A percentile compares a stretch with the other conserved stretches of the same genome.
Conservation (phyloP, 2,888 invertebrate species). For the Teleogryllus oceanicus region DNA sequence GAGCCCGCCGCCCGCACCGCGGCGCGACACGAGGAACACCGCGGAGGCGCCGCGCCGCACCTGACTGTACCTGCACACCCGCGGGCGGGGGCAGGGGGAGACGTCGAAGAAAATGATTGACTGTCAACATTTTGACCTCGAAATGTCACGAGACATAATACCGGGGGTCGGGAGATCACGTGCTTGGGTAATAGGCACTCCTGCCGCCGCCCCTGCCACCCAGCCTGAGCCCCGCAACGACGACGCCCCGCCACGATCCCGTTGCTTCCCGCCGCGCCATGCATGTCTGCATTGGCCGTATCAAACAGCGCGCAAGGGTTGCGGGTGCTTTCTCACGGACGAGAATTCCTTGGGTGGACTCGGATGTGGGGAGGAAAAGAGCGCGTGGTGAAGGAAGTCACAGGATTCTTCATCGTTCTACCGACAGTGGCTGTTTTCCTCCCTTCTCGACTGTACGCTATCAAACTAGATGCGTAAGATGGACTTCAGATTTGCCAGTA, state of each 20-base stretch:
- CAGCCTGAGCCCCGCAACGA: neutral
- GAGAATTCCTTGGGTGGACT: too few relatives aligned
- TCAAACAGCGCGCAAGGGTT: too few relatives aligned
- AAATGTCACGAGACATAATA: conserved; percentile 30
- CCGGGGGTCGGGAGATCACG: conserved; percentile 27
- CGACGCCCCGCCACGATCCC: neutral
- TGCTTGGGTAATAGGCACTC: conserved; percentile 31
- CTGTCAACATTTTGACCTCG: conserved; percentile 33
- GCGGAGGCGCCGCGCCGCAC: neutral
- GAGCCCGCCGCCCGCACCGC: too few relatives aligned
- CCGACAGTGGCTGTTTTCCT: too few relatives aligned
- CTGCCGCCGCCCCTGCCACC: conserved; percentile 23
- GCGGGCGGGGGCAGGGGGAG: conserved; percentile 2
- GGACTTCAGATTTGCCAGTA: too few relatives aligned
- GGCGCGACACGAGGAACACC: too few relatives aligned
- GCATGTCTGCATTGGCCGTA: neutral
- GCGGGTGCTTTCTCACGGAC: too few relatives aligned
- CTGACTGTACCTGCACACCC: conserved; percentile 18
- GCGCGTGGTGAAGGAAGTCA: too few relatives aligned
- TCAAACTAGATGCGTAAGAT: too few relatives aligned
- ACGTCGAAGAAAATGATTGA: conserved; percentile 30
- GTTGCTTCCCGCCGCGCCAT: neutral
- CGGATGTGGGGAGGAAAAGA: too few relatives aligned
- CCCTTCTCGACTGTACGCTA: too few relatives aligned
- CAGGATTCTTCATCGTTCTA: too few relatives aligned